Conservation (phyloP, 2,888 invertebrate species). For the Epistrophe eligans region DNA sequence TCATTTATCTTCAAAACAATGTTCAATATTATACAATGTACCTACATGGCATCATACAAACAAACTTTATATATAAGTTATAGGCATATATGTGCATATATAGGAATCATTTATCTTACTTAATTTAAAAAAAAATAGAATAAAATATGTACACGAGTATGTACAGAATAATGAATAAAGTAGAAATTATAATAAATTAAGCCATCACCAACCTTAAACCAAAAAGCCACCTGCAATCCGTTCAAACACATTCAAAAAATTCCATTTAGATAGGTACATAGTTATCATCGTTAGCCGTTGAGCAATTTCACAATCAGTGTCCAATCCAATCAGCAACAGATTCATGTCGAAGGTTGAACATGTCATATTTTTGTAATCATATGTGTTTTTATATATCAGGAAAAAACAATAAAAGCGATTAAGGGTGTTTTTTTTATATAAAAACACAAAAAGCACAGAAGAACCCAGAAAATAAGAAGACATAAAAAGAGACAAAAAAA, state of each 20-base stretch:
- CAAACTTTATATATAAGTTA: too few species aligned
- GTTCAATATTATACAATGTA: too few species aligned
- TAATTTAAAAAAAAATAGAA: too few species aligned
- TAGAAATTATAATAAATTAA: conserved; percentile 42
- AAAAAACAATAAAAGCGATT: conserved; percentile 63
- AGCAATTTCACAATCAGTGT: conserved; percentile 8
- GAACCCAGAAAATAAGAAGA: conserved; percentile 52
- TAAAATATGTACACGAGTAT: too few species aligned
- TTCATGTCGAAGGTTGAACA: conserved; percentile 47
- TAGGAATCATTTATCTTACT: too few species aligned
- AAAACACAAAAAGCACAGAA: conserved; percentile 58
- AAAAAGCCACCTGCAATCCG: conserved; percentile 90
- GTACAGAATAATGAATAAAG: too few species aligned
- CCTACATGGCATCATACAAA: too few species aligned
- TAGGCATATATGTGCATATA: too few species aligned
- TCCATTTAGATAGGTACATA: background rate
- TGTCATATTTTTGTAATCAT: conserved; percentile 19
- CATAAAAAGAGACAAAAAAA: conserved; percentile 42
- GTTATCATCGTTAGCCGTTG: conserved; percentile 20
- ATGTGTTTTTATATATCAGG: conserved; percentile 24
- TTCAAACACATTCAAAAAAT: conserved; percentile 24
- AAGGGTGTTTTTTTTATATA: conserved; percentile 42
- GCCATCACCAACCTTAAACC: conserved; percentile 93
- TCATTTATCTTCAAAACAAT: too few species aligned
- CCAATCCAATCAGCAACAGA: conserved; percentile 63